Base-by-base conservation (phyloP, 2,113 vertebrate species). In the Petaurus breviceps region DNA sequence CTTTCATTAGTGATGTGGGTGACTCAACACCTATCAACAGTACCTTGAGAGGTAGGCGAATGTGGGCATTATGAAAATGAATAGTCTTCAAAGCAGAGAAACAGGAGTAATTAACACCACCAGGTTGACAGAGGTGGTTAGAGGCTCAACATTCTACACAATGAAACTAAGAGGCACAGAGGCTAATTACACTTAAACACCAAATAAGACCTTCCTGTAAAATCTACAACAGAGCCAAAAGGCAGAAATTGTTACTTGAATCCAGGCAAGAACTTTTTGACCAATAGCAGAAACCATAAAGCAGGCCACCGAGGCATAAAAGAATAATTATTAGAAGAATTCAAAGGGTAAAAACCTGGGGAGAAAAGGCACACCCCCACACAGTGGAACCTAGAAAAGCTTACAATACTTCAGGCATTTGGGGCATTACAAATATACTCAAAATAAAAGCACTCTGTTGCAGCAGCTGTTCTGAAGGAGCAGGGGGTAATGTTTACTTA, bases 401-500 rank as follows among this genome's bases (percentile, higher is more conserved):
- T 93, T 94, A 89, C 95, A 95, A 94, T 61, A 95, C 95, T 97
- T 97, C 97, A 97, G 96, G 97, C 97, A 98, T 96, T 97, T 98
- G 95, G 97, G 97, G 97, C 96, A 97, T 98, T 97, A 97, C 97
- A 97, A 97, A 95, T 46, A 98, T 92, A 94, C 97, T 90, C 54
- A 92, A 98, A 97, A 97, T 96, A 97, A 97, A 98, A 97, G 97
- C 96, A 94, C 94, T 96, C 95, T 97, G 97, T 94, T 95, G 93
- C 96, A 95, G 95, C 96, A 98, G 97, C 97, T 97, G 97, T 96
- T 97, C 96, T 95, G 95, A 97, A 94, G 95, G 95, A 97, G 97
- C 97, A 98, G 95, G 96, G 96, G 97, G 97, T 97, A 97, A 98
- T 97, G 97, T 98, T 98, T 95, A 94, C 96, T 96, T 98, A 96